phyloP scores from a whole-genome alignment of 2,797 vertebrate genomes.

The Cercopithecus diana region DNA sequence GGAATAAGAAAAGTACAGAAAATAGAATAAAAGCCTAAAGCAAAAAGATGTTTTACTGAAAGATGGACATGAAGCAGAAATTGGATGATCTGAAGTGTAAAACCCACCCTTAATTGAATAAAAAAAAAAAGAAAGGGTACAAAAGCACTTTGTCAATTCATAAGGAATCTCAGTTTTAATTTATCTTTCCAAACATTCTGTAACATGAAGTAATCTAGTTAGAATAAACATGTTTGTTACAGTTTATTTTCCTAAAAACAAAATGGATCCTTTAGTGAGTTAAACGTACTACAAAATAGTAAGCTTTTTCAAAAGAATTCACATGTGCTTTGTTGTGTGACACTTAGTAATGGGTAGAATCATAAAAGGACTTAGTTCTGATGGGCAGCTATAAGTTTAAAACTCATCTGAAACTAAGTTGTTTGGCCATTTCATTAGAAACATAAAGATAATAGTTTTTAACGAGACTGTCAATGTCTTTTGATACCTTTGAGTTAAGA shows the following conservation, averaged over 20 bases:
- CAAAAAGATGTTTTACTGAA: background rate
- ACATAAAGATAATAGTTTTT: background rate
- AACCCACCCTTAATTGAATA: background rate
- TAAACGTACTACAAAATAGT: background rate
- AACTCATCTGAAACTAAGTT: constrained; percentile 19
- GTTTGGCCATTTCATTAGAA: constrained; percentile 14
- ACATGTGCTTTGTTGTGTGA: background rate
- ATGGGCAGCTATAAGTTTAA: background rate
- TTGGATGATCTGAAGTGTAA: background rate
- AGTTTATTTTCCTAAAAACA: constrained; percentile 26
- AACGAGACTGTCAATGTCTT: background rate
- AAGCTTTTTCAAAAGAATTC: background rate
- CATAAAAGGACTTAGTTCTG: background rate
- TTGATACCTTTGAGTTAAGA: background rate
- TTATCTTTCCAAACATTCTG: background rate
- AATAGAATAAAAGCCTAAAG: background rate
- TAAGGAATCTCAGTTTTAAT: background rate
- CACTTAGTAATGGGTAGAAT: background rate
- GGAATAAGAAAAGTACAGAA: background rate
- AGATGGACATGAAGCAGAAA: background rate
- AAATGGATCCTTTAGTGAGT: constrained; percentile 6
- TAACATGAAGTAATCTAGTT: background rate
- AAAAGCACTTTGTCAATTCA: background rate
- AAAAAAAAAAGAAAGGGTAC: background rate
- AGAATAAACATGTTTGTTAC: constrained; percentile 31